Base-by-base conservation (phyloP, 2,888 invertebrate genomes). In the Microctonus aethiopoides region DNA sequence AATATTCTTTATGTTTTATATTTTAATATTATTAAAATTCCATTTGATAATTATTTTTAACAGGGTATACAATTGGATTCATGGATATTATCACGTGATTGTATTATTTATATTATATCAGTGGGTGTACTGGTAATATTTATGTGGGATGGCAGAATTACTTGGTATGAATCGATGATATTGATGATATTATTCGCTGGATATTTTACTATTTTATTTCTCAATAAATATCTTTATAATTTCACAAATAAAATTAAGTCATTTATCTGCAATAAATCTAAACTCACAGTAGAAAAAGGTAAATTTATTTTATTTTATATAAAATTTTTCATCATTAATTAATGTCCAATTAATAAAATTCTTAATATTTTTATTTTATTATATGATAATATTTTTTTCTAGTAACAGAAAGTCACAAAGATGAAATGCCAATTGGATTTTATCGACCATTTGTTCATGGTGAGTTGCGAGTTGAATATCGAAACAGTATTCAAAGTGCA, bases 81-180 rank as follows among this genome's bases (percentile, higher is more conserved):
- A 89, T 92, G 92, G 87, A 94, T 96, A 0, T 90, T 97, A 22
- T 92, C 94, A 0, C 88, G 97, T 72, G 97, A 97, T 80, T 93
- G 93, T 56, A 79, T 91, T 7, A 92, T 95, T 68, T 97, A 96
- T 83, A 89, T 92, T 73, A 82, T 93, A 26, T 92, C 94, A 57
- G 92, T 96, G 0, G 85, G 89, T 9, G 88, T 92, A 1, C 86
- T 97, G 29, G 91, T 95, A 0, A 78, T 88, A 1, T 90, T 96
- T 60, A 92, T 95, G 32, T 93, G 93, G 91, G 96, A 96, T 78
- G 92, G 92, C 1, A 86, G 87, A 68, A 90, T 97, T 32, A 91
- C 90, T 72, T 96, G 95, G 93, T 92, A 90, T 79, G 97, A 96
- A 84, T 92, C 94, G 0, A 79, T 92, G 56, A 86, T 92, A 0